phyloP scores from a whole-genome alignment of 30 jellyfish, hydroid and myxozoan species.

The Haliclystus octoradiatus region DNA sequence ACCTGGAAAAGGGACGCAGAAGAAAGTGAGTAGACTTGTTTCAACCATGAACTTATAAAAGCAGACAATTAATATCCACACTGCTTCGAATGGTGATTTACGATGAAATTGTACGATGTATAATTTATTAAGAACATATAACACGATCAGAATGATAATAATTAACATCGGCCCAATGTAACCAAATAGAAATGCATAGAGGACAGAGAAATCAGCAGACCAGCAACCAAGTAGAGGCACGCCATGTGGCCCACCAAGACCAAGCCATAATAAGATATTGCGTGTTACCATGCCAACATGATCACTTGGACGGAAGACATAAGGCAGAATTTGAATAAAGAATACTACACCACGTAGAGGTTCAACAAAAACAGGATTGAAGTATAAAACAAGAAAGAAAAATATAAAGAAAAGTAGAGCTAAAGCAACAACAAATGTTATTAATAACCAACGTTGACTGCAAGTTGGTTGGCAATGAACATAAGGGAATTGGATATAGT shows the following conservation, averaged over 20 bases:
- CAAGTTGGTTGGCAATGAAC: no score
- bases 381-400: constrained; percentile 11
- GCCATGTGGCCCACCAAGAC: constrained; percentile 57
- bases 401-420: constrained; percentile 10
- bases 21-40: constrained; percentile 35
- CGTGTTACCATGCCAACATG: constrained; percentile 15
- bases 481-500: neutral
- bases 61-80: constrained; percentile 61
- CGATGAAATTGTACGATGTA: constrained; percentile 33
- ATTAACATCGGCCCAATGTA: constrained; percentile 38
- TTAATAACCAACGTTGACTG: neutral
- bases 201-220: constrained; percentile 18
- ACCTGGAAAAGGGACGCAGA: constrained; percentile 50
- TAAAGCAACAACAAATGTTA: constrained; percentile 2
- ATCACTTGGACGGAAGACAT: constrained; percentile 13
- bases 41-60: constrained; percentile 48
- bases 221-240: constrained; percentile 46
- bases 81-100: constrained; percentile 56
- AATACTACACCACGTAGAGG: constrained; percentile 55
- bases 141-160: constrained; percentile 18
- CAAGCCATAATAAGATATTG: constrained; percentile 11
- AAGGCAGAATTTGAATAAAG: constrained; percentile 48
- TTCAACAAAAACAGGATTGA: constrained; percentile 43
- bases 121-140: constrained; percentile 33
- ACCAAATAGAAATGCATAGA: constrained; percentile 27